phyloP scores from a whole-genome alignment of 1,140 invertebrate genomes.

The Ruditapes philippinarum region DNA sequence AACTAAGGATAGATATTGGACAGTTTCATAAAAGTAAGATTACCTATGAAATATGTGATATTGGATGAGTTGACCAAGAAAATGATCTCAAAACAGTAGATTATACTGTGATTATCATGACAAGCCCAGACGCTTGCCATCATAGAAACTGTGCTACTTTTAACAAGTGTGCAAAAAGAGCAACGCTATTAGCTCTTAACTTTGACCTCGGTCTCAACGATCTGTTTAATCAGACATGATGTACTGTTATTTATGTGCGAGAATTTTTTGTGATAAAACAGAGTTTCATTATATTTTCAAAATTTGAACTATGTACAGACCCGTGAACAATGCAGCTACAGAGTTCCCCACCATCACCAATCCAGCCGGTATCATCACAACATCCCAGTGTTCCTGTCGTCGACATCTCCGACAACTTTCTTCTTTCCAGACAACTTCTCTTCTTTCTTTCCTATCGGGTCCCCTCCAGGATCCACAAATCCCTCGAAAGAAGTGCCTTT shows the following conservation, averaged over 20 bases:
- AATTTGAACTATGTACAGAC: slow-evolving; percentile 63
- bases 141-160: slow-evolving; percentile 16
- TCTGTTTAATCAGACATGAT: slow-evolving; percentile 3
- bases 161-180: slow-evolving; percentile 5
- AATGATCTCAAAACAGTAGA: slow-evolving; percentile 27
- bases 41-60: slow-evolving; percentile 16
- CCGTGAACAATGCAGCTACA: slow-evolving; percentile 28
- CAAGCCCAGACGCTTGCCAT: background rate
- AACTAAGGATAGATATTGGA: slow-evolving; percentile 17
- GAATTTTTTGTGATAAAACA: slow-evolving; percentile 63
- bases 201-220: slow-evolving; percentile 8
- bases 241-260: slow-evolving; percentile 30
- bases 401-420: slow-evolving; percentile 42
- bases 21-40: background rate
- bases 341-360: background rate
- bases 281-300: slow-evolving; percentile 60
- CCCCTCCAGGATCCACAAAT: slow-evolving; percentile 58
- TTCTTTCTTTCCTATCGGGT: slow-evolving; percentile 56
- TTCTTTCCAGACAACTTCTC: background rate
- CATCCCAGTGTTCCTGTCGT: slow-evolving; percentile 59
- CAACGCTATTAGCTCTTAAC: background rate
- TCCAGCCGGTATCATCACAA: slow-evolving; percentile 48
- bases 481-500: slow-evolving; percentile 45
- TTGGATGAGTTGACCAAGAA: background rate
- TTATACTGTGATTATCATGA: slow-evolving; percentile 16